Conservation (phyloP, 2,113 vertebrate genomes). For the Empidonax alnorum region DNA sequence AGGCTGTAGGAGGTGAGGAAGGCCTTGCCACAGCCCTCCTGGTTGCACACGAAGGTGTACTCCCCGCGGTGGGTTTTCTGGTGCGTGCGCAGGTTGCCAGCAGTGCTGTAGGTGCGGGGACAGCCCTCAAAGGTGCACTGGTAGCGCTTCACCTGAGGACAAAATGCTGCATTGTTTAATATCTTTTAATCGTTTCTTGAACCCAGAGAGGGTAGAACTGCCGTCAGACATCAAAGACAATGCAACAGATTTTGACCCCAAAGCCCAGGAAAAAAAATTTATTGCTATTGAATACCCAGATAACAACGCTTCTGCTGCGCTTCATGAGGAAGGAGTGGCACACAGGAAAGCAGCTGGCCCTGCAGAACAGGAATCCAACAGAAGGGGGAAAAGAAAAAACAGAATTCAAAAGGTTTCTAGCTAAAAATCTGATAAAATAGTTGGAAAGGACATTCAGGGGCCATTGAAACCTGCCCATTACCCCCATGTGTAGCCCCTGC, state of each 20-base stretch:
- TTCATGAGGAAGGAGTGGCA: background rate
- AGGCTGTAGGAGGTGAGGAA: slow-evolving; percentile 99
- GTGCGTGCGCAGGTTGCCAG: slow-evolving; percentile 96
- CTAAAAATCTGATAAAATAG: background rate
- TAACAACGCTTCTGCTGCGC: background rate
- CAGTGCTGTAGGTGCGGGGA: slow-evolving; percentile 96
- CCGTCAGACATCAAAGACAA: background rate
- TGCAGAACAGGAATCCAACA: background rate
- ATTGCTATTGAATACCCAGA: background rate
- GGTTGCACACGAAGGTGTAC: slow-evolving; percentile 98
- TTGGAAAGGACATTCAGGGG: background rate
- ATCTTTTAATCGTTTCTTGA: background rate
- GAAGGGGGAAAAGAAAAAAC: background rate
- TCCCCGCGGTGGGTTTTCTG: slow-evolving; percentile 97
- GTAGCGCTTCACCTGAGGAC: slow-evolving; percentile 92
- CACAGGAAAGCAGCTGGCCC: background rate
- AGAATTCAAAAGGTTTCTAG: background rate
- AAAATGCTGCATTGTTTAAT: background rate
- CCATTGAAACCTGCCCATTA: background rate
- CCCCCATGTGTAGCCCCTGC: rapidly evolving
- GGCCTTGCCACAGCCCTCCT: slow-evolving; percentile 97
- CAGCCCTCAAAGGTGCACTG: slow-evolving; percentile 99
- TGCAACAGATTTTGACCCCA: background rate
- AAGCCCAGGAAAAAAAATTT: background rate
- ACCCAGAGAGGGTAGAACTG: background rate